A percentile compares a stretch with the other conserved stretches of the same genome.
phyloP scores from a whole-genome alignment of 2,797 vertebrate genomes.

The Oceanodroma leucorhoa region DNA sequence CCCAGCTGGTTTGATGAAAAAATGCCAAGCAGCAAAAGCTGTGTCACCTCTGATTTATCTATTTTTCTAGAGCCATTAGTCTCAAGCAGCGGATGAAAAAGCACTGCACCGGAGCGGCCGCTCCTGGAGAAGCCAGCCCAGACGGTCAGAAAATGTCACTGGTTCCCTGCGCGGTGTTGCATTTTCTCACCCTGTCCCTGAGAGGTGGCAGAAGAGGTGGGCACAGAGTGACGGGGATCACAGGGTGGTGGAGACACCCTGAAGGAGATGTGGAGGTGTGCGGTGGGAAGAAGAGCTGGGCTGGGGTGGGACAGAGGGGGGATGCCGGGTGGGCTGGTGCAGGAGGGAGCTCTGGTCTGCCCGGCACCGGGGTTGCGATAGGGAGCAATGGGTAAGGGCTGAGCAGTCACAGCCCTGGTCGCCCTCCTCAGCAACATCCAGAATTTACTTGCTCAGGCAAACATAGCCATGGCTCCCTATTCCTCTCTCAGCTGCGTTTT shows the following conservation, averaged over 20 bases:
- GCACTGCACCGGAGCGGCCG: background rate
- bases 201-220: background rate
- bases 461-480: background rate
- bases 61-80: constrained; percentile 49
- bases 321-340: background rate
- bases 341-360: background rate
- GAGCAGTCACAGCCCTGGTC: background rate
- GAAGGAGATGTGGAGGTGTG: background rate
- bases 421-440: background rate
- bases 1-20: constrained; percentile 50
- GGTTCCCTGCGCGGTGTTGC: rapidly evolving
- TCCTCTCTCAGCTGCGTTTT: background rate
- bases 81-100: constrained; percentile 12
- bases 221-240: rapidly evolving
- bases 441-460: background rate
- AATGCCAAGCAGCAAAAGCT: constrained; percentile 35
- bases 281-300: background rate
- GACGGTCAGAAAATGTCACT: constrained; percentile 6
- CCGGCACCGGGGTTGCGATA: rapidly evolving
- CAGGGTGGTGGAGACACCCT: background rate
- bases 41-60: constrained; percentile 62
- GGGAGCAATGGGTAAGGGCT: background rate
- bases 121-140: background rate
- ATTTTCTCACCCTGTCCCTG: background rate
- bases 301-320: background rate